phyloP scores from a whole-genome alignment of 2,888 invertebrate genomes.

The Epistrophe eligans region DNA sequence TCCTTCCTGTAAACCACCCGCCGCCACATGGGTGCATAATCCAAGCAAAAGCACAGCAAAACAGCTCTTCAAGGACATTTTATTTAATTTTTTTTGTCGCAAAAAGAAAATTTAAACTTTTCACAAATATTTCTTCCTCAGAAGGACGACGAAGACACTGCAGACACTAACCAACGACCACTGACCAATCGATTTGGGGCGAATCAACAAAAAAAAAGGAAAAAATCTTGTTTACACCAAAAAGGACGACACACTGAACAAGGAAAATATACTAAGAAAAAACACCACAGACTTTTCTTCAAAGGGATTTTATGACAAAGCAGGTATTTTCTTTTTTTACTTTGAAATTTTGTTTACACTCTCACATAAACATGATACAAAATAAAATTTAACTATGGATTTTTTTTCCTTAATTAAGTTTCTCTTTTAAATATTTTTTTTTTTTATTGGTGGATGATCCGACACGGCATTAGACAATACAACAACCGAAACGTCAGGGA shows the following conservation, averaged over 20 bases:
- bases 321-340: constrained; percentile 16
- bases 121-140: constrained; percentile 32
- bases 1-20: constrained; percentile 68
- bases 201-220: constrained; percentile 9
- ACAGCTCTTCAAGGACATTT: constrained; percentile 70
- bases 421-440: constrained; percentile 54
- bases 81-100: constrained; percentile 14
- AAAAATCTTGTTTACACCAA: constrained; percentile 66
- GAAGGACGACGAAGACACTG: constrained; percentile 19
- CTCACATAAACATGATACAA: constrained; percentile 42
- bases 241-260: constrained; percentile 26
- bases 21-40: constrained; percentile 75
- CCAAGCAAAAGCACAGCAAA: constrained; percentile 72
- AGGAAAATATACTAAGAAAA: constrained; percentile 7
- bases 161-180: constrained; percentile 23
- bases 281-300: background rate
- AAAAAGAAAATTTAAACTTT: constrained; percentile 35
- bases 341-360: constrained; percentile 61
- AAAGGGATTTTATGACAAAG: background rate
- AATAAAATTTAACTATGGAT: constrained; percentile 53
- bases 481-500: constrained; percentile 80
- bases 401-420: constrained; percentile 53
- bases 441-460: constrained; percentile 33
- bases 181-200: constrained; percentile 65
- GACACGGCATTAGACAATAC: constrained; percentile 64